phyloP scores from a whole-genome alignment of 2,113 vertebrate genomes.

The Anolis sagrei region DNA sequence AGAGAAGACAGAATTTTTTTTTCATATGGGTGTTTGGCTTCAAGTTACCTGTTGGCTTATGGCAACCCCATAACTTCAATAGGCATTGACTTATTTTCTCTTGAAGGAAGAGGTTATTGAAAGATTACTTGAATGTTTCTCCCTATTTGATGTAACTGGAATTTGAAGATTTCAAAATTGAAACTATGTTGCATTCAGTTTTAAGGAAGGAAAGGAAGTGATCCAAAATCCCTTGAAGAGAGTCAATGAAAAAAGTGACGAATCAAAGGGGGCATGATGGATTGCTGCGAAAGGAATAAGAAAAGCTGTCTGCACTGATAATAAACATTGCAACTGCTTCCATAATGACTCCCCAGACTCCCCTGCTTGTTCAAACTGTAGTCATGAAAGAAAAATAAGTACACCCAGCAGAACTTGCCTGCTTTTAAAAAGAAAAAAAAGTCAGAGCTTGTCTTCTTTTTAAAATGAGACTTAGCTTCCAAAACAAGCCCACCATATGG shows the following conservation, averaged over 20 bases:
- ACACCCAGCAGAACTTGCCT: conserved; percentile 32
- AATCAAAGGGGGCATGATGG: conserved; percentile 25
- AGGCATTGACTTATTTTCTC: neutral
- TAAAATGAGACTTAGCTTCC: too few relatives aligned
- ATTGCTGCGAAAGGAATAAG: conserved; percentile 42
- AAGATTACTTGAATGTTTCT: neutral
- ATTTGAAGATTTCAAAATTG: conserved; percentile 9
- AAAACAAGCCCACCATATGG: too few relatives aligned
- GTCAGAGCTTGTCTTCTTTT: neutral
- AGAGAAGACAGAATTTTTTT: neutral
- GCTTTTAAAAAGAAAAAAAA: neutral
- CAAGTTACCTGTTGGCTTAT: too few relatives aligned
- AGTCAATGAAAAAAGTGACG: conserved; percentile 41
- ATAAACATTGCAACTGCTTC: conserved; percentile 50
- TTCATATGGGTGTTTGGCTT: too few relatives aligned
- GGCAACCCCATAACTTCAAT: too few relatives aligned
- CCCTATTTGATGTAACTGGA: neutral
- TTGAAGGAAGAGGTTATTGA: neutral
- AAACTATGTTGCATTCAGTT: neutral
- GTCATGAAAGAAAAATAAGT: conserved; percentile 41
- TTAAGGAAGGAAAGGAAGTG: neutral
- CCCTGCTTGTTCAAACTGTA: conserved; percentile 8
- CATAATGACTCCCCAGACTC: conserved; percentile 42
- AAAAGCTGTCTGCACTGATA: conserved; percentile 27
- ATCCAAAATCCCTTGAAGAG: conserved; percentile 30